These are phyloP conservation scores for Coregonus sp. DNA, from an alignment of 2,797 vertebrate species.

Conservation along the genomic window DNA sequence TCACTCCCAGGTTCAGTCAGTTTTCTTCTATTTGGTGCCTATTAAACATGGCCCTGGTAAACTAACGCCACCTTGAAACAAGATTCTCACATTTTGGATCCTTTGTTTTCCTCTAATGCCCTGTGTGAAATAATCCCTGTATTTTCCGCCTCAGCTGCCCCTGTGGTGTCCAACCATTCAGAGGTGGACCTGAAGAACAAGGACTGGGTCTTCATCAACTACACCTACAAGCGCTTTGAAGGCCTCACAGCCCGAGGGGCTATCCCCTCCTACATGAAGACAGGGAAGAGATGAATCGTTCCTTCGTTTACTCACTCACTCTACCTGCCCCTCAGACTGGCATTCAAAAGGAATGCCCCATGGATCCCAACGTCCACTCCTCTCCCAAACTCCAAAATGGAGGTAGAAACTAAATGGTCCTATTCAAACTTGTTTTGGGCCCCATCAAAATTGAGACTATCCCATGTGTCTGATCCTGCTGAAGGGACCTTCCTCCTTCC, in stretches of 20 bases:
- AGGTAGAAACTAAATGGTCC: not conserved
- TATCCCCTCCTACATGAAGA: slow-evolving; percentile 97
- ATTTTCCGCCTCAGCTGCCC: slow-evolving; percentile 66
- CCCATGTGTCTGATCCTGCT: not conserved
- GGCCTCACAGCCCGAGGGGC: slow-evolving; percentile 93
- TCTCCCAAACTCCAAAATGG: slow-evolving; percentile 15
- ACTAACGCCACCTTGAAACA: not conserved
- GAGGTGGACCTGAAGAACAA: slow-evolving; percentile 97
- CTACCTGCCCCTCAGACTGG: slow-evolving; percentile 1
- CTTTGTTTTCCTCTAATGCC: not conserved
- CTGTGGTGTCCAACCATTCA: slow-evolving; percentile 81
- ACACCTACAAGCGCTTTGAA: slow-evolving; percentile 97
- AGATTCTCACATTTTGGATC: not conserved
- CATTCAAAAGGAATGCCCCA: slow-evolving; percentile 9
- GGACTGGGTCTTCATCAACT: slow-evolving; percentile 99
- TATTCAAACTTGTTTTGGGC: not conserved
- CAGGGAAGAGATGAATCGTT: slow-evolving; percentile 80
- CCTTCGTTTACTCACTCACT: not conserved
- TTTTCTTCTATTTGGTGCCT: not conserved
- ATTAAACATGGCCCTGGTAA: too few species aligned
- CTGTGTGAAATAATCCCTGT: not conserved
- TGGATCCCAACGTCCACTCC: slow-evolving; percentile 18
- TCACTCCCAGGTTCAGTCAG: not conserved
- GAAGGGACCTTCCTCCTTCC: not conserved
- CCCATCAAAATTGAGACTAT: too few species aligned